Conservation (phyloP, 2,888 invertebrate species). For the Trissolcus brochymenae region DNA sequence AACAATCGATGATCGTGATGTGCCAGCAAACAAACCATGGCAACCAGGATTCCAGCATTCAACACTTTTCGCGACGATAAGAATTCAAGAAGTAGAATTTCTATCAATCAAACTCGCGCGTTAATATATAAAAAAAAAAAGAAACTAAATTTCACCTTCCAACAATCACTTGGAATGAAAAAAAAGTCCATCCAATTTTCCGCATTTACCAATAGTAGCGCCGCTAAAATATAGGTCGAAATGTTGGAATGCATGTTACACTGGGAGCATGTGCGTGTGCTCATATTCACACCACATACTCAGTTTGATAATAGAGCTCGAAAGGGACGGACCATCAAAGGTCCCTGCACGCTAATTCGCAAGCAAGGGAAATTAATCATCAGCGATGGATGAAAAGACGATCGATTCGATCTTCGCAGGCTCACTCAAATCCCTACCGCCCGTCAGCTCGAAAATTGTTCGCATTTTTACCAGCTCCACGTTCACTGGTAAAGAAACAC, state of each 20-base stretch:
- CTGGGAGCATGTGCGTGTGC: constrained; percentile 18
- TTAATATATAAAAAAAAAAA: background rate
- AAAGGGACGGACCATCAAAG: constrained; percentile 31
- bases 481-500: constrained; percentile 87
- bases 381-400: constrained; percentile 90
- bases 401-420: constrained; percentile 94
- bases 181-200: constrained; percentile 27
- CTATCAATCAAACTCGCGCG: constrained; percentile 9
- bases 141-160: constrained; percentile 16
- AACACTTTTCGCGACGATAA: constrained; percentile 27
- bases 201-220: constrained; percentile 5
- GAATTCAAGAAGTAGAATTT: constrained; percentile 9
- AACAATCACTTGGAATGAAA: background rate
- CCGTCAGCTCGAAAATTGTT: constrained; percentile 98
- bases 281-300: constrained; percentile 41
- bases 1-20: constrained; percentile 51
- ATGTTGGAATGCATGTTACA: constrained; percentile 26
- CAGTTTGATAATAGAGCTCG: constrained; percentile 49
- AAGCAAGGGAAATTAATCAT: constrained; percentile 20
- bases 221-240: constrained; percentile 23
- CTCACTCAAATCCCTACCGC: constrained; percentile 90
- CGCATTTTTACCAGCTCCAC: constrained; percentile 99
- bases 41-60: constrained; percentile 44
- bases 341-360: constrained; percentile 9
- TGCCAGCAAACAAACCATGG: constrained; percentile 52